phyloP scores from a whole-genome alignment of 2,797 vertebrate species.

The Zalophus californianus region DNA sequence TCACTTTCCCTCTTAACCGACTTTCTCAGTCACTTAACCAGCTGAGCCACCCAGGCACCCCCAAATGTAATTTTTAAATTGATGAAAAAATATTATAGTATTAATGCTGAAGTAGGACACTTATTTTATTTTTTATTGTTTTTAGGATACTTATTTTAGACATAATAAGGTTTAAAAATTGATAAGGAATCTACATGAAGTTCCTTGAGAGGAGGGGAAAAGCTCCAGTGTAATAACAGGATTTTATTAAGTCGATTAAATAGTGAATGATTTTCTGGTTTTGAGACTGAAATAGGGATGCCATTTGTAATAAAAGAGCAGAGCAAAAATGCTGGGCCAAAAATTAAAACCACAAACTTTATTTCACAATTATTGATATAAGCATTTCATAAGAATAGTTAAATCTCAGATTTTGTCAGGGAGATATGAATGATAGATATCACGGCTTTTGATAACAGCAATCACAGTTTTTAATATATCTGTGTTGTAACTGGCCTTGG shows the following conservation, averaged over 20 bases:
- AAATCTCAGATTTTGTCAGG: neutral
- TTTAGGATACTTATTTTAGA: neutral
- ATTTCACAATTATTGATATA: neutral
- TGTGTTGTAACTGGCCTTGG: conserved; percentile 1
- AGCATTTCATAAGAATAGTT: neutral
- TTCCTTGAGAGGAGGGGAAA: neutral
- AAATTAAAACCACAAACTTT: neutral
- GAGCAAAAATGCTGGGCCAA: neutral
- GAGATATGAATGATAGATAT: neutral
- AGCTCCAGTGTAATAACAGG: neutral
- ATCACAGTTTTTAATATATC: neutral
- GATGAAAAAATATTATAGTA: neutral
- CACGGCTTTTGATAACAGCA: neutral
- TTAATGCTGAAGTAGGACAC: neutral
- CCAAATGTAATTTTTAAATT: neutral
- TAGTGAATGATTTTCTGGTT: neutral
- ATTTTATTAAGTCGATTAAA: neutral
- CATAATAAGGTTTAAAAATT: neutral
- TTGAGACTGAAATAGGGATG: neutral
- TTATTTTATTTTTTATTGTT: conserved; percentile 5
- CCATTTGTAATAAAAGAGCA: neutral
- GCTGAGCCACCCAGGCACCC: too few species aligned
- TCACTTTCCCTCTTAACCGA: neutral
- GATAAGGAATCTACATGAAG: neutral
- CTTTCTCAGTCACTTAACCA: too few species aligned